phyloP scores from a whole-genome alignment of 2,113 vertebrate genomes.

The Indri indri region DNA sequence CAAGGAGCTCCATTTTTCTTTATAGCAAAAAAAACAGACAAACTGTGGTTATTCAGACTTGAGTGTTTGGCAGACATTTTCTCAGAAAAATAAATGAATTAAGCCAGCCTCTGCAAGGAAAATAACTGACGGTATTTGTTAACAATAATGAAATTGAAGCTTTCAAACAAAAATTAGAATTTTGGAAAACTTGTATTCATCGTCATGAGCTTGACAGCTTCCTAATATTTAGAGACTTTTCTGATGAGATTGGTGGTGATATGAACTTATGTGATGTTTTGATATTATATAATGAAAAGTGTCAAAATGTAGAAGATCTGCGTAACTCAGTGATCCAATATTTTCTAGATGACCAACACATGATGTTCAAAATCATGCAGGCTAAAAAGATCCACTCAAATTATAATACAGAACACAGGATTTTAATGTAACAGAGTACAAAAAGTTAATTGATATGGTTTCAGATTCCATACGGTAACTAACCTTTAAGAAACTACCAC shows the following conservation, averaged over 20 bases:
- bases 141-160: slow-evolving; percentile 28
- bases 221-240: slow-evolving; percentile 50
- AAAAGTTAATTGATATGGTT: not conserved
- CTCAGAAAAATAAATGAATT: not conserved
- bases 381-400: not conserved
- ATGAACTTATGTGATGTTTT: not conserved
- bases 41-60: not conserved
- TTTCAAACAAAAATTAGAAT: slow-evolving; percentile 53
- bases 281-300: not conserved
- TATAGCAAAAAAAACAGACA: not conserved
- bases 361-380: not conserved
- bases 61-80: slow-evolving; percentile 34
- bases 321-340: not conserved
- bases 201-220: slow-evolving; percentile 25
- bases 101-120: not conserved
- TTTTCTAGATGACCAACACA: not conserved
- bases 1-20: slow-evolving; percentile 36
- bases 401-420: not conserved
- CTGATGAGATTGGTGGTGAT: not conserved
- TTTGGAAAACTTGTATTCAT: slow-evolving; percentile 24
- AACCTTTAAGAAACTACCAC: not conserved
- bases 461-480: not conserved
- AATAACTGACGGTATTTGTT: slow-evolving; percentile 34
- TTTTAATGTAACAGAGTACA: not conserved
- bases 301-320: slow-evolving; percentile 3